phyloP scores from a whole-genome alignment of 2,797 vertebrate genomes.

The Sarcophilus harrisii region DNA sequence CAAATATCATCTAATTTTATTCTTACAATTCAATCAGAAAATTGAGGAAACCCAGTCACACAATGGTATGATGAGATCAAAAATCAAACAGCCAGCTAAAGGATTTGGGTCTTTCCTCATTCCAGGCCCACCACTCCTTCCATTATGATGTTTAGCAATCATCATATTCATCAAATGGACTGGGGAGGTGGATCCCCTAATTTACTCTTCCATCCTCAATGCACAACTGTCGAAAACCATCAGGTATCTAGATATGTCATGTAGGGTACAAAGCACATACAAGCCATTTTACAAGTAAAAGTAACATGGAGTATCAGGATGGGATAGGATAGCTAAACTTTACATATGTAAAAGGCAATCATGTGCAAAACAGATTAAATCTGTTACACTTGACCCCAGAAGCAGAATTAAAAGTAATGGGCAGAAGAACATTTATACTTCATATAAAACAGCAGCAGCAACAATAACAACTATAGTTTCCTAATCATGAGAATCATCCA shows the following conservation, averaged over 20 bases:
- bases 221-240: neutral
- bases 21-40: neutral
- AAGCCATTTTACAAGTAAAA: neutral
- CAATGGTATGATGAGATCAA: neutral
- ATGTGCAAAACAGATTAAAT: neutral
- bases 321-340: neutral
- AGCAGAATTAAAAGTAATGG: neutral
- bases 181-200: neutral
- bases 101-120: neutral
- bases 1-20: neutral
- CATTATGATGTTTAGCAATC: neutral
- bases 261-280: neutral
- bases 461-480: neutral
- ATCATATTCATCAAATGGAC: neutral
- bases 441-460: neutral
- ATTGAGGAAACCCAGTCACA: neutral
- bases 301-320: neutral
- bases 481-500: neutral
- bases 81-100: neutral
- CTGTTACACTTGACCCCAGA: neutral
- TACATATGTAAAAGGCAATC: neutral
- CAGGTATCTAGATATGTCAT: neutral
- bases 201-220: neutral
- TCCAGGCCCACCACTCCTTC: neutral
- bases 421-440: neutral